Conservation (phyloP, 2,113 vertebrate species). For the Ceyx cyanopectus region DNA sequence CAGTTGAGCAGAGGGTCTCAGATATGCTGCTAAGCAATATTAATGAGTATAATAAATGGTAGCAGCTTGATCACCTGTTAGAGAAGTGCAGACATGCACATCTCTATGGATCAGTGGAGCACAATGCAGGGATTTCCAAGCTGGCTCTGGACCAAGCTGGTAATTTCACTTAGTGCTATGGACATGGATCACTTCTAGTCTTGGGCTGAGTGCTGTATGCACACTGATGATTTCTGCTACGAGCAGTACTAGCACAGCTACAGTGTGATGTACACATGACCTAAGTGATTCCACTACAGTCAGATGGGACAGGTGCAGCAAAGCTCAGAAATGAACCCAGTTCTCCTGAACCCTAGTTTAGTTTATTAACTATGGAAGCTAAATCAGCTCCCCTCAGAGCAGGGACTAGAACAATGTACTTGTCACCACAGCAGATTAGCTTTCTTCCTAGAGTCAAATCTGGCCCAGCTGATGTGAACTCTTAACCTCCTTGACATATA, state of each 20-base stretch:
- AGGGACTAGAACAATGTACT: background rate
- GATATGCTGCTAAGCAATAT: background rate
- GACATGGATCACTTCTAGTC: background rate
- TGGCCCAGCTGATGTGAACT: background rate
- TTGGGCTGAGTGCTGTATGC: background rate
- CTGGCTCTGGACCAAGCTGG: background rate
- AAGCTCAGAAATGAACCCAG: background rate
- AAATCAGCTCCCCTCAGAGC: background rate
- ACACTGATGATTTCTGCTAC: fast-evolving
- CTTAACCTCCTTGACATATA: background rate
- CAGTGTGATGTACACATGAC: fast-evolving
- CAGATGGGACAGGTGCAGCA: fast-evolving
- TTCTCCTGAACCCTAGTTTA: background rate
- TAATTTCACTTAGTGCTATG: background rate
- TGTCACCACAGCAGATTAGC: background rate
- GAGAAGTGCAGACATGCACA: background rate
- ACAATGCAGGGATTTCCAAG: background rate
- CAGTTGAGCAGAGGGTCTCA: background rate
- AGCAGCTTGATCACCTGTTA: background rate
- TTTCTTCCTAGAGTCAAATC: background rate
- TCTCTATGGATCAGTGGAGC: background rate
- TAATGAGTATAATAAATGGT: background rate
- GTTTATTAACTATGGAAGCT: background rate
- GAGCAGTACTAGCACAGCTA: fast-evolving
- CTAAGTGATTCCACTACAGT: fast-evolving